These are phyloP conservation scores for Actinostola sp. DNA, from an alignment of 92 coral and sea anemone genomes.

Conservation along the genomic window DNA sequence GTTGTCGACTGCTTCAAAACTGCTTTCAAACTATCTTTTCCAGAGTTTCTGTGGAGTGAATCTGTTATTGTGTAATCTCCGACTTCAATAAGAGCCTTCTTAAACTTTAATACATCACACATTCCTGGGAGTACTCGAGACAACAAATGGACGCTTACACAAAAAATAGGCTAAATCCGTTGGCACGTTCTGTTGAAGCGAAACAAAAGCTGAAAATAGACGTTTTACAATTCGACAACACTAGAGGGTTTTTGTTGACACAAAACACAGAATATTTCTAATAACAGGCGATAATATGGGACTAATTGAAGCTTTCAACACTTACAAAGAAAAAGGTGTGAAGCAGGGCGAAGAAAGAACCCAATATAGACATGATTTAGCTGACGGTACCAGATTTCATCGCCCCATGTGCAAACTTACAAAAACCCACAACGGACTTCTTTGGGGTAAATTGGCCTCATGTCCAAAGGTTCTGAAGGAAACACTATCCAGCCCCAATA, in stretches of 20 bases:
- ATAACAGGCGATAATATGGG: not conserved
- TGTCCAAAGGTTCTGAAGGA: not conserved
- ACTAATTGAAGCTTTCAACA: constrained; percentile 13
- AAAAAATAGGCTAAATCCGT: not conserved
- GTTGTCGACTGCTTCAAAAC: too few species aligned
- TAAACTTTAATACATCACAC: constrained; percentile 17
- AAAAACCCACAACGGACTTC: constrained; percentile 7
- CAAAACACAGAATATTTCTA: not conserved
- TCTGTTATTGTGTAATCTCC: too few species aligned
- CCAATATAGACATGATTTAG: not conserved
- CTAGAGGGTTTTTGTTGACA: not conserved
- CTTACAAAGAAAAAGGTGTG: constrained; percentile 4
- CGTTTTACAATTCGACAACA: not conserved
- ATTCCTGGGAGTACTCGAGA: constrained; percentile 8
- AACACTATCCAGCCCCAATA: too few species aligned
- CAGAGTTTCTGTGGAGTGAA: too few species aligned
- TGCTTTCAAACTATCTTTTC: too few species aligned
- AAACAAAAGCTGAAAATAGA: constrained; percentile 21
- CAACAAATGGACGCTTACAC: not conserved
- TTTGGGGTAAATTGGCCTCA: too few species aligned
- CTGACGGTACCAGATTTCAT: not conserved
- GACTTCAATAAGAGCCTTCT: not conserved
- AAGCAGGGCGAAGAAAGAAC: not conserved
- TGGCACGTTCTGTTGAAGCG: constrained; percentile 1
- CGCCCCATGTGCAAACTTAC: not conserved